Base-by-base conservation (phyloP, 2,113 vertebrate species). In the Chaenocephalus aceratus region DNA sequence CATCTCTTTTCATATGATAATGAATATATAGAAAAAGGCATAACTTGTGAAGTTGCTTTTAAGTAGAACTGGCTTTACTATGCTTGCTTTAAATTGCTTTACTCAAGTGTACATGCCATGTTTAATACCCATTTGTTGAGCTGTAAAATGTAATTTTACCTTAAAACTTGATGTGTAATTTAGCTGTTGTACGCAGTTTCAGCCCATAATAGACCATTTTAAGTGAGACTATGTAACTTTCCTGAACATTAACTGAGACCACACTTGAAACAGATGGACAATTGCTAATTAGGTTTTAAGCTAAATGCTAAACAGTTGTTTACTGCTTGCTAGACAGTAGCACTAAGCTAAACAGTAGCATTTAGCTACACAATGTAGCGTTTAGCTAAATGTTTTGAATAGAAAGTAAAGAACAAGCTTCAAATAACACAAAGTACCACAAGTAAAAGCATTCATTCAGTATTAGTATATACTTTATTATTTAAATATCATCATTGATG, bases 11-110 rank as follows among this genome's bases (percentile, higher is more conserved):
- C 30, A 74, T 36, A 49, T 14, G 9, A 34, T 45, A 46, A 41
- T 46, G 21, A 54, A 60, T 79, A 59, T 1, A 36, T 23, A 63
- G 26, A 67, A 26, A 75, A 30, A 71, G 41, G n/a, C 62, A 2
- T 16, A 57, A 23, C 51, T 26, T 44, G 6, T 30, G 30, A 14
- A 16, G 34, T 11, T 23, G 30, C 6, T 60, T 11, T 65, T 41
- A 8, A 21, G 21, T 21, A 18, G 10, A 30, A 30, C 12, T 14
- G 51, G 16, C 6, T 76, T 85, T 64, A 82, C 70, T 81, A 1
- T 13, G 16, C 2, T 30, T 71, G 4, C 6, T 74, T 54, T 23
- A 23, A 52, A 15, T 41, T 11, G 14, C 72, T 60, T 72, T 56
- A 60, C 49, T 61, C 13, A 49, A 13, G 15, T 44, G 46, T 3